These are phyloP conservation scores for Nymphalis io DNA, from an alignment of 1,140 invertebrate species.

Conservation along the genomic window DNA sequence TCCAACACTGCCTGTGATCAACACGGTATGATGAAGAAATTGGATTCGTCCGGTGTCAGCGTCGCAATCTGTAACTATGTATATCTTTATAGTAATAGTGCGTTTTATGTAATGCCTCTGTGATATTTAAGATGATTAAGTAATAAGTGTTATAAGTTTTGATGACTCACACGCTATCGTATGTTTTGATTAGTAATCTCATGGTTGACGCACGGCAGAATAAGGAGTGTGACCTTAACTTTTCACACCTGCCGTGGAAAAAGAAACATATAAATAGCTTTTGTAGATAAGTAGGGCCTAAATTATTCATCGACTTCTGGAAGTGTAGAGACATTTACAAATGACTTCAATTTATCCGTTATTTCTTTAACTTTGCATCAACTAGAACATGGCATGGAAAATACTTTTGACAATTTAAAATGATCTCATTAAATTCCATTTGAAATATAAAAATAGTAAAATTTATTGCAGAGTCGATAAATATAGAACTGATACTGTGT, in stretches of 20 bases:
- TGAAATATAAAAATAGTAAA: not conserved
- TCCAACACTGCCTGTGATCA: slow-evolving; percentile 73
- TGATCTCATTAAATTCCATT: slow-evolving; percentile 6
- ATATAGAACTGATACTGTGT: slow-evolving; percentile 1
- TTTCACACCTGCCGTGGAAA: slow-evolving; percentile 33
- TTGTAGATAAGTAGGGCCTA: slow-evolving; percentile 8
- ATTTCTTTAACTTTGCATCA: slow-evolving; percentile 19
- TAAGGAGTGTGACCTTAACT: slow-evolving; percentile 31
- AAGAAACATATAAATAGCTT: slow-evolving; percentile 31
- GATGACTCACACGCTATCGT: slow-evolving; percentile 58
- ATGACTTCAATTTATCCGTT: slow-evolving; percentile 30
- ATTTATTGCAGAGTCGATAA: not conserved
- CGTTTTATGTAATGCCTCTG: slow-evolving; percentile 67
- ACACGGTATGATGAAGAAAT: slow-evolving; percentile 68
- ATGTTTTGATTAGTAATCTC: slow-evolving; percentile 45
- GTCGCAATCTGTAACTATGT: slow-evolving; percentile 60
- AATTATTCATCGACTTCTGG: slow-evolving; percentile 27
- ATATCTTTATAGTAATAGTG: slow-evolving; percentile 37
- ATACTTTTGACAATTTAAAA: not conserved
- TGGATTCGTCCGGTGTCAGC: slow-evolving; percentile 67
- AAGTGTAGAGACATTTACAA: slow-evolving; percentile 26
- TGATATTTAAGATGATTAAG: slow-evolving; percentile 75
- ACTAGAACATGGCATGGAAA: not conserved
- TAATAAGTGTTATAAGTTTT: slow-evolving; percentile 49
- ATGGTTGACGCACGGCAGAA: slow-evolving; percentile 40